A percentile compares a stretch with the other conserved stretches of the same genome.
These are phyloP conservation scores for Sarotherodon lohbergeri DNA, from an alignment of 2,113 vertebrate species.

Conservation along the genomic window DNA sequence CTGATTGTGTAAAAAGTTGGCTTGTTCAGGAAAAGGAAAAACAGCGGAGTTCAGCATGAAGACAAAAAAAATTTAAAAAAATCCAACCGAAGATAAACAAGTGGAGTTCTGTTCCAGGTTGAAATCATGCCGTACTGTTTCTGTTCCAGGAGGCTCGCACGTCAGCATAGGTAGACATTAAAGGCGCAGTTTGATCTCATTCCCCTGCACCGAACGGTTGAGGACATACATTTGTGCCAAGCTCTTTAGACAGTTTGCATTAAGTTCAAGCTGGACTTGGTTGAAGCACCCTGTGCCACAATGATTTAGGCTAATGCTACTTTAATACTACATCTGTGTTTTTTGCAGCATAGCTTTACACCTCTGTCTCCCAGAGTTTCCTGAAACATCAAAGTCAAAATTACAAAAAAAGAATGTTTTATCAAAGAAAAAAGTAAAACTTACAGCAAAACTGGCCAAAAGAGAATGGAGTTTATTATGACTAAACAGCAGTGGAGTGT, in stretches of 20 bases:
- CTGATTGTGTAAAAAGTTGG: background rate
- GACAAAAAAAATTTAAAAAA: background rate
- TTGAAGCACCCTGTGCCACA: background rate
- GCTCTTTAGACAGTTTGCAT: background rate
- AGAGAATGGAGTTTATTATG: background rate
- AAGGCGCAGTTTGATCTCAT: background rate
- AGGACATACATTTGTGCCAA: background rate
- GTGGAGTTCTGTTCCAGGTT: background rate
- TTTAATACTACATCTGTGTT: background rate
- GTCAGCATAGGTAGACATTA: background rate
- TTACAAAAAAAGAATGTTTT: background rate
- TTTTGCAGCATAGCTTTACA: background rate
- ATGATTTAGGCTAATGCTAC: background rate
- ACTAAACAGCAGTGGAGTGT: background rate
- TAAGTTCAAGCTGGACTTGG: background rate
- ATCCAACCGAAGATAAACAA: accelerated
- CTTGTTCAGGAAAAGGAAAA: background rate
- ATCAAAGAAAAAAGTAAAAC: background rate
- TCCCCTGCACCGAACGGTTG: background rate
- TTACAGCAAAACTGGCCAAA: background rate
- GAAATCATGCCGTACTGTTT: background rate
- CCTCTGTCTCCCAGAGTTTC: background rate
- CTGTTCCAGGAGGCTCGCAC: background rate
- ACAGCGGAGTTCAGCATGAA: background rate
- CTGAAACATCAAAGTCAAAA: background rate